Evolutionary conservation across 2,888 invertebrate species (phyloP).

Genomic region (Lasius platythorax): DNA sequence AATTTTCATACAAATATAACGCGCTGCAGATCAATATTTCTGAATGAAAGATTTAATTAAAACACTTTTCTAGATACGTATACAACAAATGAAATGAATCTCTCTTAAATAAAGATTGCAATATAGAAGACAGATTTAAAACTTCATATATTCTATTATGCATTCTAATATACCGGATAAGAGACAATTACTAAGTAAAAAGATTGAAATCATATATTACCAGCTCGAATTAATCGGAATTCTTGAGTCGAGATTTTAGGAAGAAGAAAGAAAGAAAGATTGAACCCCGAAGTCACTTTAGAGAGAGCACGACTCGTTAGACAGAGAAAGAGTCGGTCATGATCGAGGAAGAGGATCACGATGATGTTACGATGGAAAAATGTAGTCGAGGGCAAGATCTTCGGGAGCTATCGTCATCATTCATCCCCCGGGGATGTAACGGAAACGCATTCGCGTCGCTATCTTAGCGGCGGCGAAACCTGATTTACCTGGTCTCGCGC

Average conservation of each 20-base stretch:
- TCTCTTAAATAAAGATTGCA: not conserved
- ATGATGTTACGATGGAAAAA: not conserved
- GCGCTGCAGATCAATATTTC: not conserved
- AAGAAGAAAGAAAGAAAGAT: not conserved
- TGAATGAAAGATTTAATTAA: not conserved
- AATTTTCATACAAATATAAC: not conserved
- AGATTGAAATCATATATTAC: not conserved
- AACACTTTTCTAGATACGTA: not conserved
- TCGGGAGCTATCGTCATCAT: conserved; percentile 34
- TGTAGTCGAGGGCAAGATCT: conserved; percentile 40
- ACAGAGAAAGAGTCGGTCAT: not conserved
- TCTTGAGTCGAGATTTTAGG: not conserved
- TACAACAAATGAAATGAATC: not conserved
- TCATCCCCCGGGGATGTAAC: conserved; percentile 40
- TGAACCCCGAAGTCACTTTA: not conserved
- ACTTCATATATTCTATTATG: not conserved
- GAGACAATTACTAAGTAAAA: not conserved
- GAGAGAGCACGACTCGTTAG: not conserved
- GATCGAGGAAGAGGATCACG: conserved; percentile 37
- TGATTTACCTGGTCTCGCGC: conserved; percentile 34
- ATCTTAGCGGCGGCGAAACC: conserved; percentile 39
- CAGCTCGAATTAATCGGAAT: not conserved
- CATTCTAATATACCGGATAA: not conserved
- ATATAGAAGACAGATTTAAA: not conserved
- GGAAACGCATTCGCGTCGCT: conserved; percentile 39